Conservation (phyloP, 2,888 invertebrate species). For the Scaptomyza parva region DNA sequence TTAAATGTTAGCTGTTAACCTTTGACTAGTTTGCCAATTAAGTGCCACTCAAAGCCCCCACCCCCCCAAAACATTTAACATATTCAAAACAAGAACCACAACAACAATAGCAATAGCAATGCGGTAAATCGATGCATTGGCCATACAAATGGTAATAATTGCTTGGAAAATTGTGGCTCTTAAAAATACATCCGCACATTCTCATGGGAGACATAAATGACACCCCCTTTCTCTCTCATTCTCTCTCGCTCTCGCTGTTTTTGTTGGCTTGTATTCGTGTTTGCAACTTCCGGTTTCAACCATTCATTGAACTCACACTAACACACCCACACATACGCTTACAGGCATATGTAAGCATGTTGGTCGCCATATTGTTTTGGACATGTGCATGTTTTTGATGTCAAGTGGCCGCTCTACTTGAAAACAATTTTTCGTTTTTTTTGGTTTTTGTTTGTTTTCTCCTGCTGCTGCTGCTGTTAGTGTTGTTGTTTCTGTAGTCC, state of each 20-base stretch:
- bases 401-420: constrained; percentile 38
- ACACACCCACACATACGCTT: constrained; percentile 2
- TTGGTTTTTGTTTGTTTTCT: too few species aligned
- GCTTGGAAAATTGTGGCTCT: constrained; percentile 71
- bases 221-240: neutral
- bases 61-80: too few species aligned
- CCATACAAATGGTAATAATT: constrained; percentile 73
- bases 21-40: constrained; percentile 41
- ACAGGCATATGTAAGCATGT: constrained; percentile 25
- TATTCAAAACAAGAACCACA: neutral
- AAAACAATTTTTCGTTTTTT: constrained; percentile 38
- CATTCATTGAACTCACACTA: constrained; percentile 20
- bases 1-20: constrained; percentile 32
- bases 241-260: neutral
- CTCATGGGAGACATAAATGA: constrained; percentile 56
- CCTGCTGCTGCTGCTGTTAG: neutral
- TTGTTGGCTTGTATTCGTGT: constrained; percentile 20
- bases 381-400: constrained; percentile 70
- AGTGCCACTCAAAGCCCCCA: neutral
- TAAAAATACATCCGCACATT: constrained; percentile 67
- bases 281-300: constrained; percentile 47
- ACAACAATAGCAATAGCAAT: neutral
- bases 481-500: constrained; percentile 25
- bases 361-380: constrained; percentile 72
- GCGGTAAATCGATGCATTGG: constrained; percentile 35